Evolutionary conservation across 1,140 invertebrate species (phyloP), one percentile per base, ranked within the genome.

Genomic region (Eurosta solidaginis): DNA sequence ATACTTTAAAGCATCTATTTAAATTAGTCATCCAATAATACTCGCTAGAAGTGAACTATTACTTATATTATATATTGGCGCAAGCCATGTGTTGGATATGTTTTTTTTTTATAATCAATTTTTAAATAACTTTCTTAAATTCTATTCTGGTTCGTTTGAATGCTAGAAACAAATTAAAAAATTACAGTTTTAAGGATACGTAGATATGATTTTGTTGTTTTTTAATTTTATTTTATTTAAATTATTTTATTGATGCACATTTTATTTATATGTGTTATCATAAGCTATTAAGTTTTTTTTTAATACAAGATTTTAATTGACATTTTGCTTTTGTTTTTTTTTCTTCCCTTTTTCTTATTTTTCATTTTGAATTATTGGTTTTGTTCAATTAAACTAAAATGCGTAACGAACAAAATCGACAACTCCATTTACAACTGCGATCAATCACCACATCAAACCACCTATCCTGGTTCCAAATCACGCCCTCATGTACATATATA

Each of bases 311-410:
- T 77, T 79, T 79, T 77, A 36, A 74, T 74, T 79, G 22, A 29
- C n/a, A n/a, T n/a, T n/a, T 59, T 50, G 52, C 74, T 76, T 49
- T 78, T 63, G 9, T 44, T 80, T 78, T 52, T 36, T 80, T 82
- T 79, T 85, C 82, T 80, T 85, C 79, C 83, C 83, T 86, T 80
- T 85, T 83, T 85, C 86, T 85, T 81, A 83, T 83, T 85, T 86
- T 45, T 27, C n/a, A n/a, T n/a, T n/a, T n/a, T n/a, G n/a, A n/a
- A 63, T 77, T 75, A 59, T 52, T 74, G 45, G 33, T 85, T 86
- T 82, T 82, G 83, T 83, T 83, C 79, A 83, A 78, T 84, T 81
- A 83, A 81, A 85, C 73, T 22, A 79, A 20, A 54, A 77, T 40
- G 29, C 44, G 33, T 68, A 68, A 68, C 7, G 14, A 36, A 6